Evolutionary conservation across 1,140 invertebrate genomes (phyloP), one percentile per base, ranked within the genome.

Genomic region (Spodoptera litura): DNA sequence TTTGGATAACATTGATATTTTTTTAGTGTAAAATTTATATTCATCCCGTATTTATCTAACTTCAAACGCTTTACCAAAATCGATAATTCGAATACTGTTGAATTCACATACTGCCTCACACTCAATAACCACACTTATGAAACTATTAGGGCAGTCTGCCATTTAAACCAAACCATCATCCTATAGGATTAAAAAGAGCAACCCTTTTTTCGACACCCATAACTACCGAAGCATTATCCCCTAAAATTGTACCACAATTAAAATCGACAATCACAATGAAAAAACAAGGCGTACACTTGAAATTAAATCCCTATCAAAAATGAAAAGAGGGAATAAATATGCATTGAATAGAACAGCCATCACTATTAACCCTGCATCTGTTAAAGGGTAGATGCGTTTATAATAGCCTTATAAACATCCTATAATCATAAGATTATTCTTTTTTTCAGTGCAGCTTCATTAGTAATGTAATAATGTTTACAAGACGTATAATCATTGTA

Each of bases 401-500:
- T 93, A 93, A 93, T 93, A 87, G 86, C 83, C 84, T 93, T 91
- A 91, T 91, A 93, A 93, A 27, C 66, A 62, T 85, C 82, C 85
- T 88, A 88, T 91, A 93, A 91, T 91, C 88, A 91, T 79, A 62
- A 87, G 87, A 91, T 93, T 91, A 85, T 83, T 89, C 87, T 84
- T 93, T 93, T 93, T 93, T 91, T 93, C 90, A 93, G 89, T 91
- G 83, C 66, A 70, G 82, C 87, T 90, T 90, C 90, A 91, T 90
- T 92, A 91, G 86, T 61, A 55, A 59, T 86, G 82, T 86, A 84
- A 85, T 86, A 81, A 79, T 70, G 72, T 74, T 81, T 74, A 81
- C 70, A 73, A 82, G 87, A 87, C 84, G 76, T 86, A 83, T 86
- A 90, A 90, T 91, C 82, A 85, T 68, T 78, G 78, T 79, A 85